These are phyloP conservation scores for Tinea trinotella DNA, from an alignment of 2,888 invertebrate genomes.

Conservation along the genomic window DNA sequence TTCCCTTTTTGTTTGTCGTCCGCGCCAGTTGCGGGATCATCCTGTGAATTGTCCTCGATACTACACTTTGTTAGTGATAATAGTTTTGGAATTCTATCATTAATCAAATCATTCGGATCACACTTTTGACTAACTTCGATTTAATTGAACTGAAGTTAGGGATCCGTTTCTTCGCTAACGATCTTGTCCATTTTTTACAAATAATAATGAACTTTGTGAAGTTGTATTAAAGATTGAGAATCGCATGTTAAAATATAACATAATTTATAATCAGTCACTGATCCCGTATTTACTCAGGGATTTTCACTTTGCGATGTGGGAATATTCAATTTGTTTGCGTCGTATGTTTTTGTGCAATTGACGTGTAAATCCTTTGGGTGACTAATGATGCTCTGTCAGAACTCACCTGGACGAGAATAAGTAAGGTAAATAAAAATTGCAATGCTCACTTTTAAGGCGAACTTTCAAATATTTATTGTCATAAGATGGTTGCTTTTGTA, in stretches of 20 bases:
- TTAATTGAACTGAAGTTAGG: conserved; percentile 51
- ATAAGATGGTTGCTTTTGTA: no score
- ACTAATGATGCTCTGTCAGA: conserved; percentile 46
- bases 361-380: conserved; percentile 55
- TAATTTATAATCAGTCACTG: conserved; percentile 52
- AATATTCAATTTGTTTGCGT: conserved; percentile 67
- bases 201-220: conserved; percentile 28
- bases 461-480: background rate
- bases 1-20: conserved; percentile 28
- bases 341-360: conserved; percentile 69
- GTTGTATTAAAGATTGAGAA: conserved; percentile 29
- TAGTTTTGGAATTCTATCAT: conserved; percentile 59
- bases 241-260: conserved; percentile 27
- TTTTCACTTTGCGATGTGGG: conserved; percentile 70
- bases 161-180: conserved; percentile 41
- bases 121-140: conserved; percentile 49
- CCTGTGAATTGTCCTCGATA: conserved; percentile 49
- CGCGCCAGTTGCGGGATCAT: conserved; percentile 43
- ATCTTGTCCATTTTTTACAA: conserved; percentile 28
- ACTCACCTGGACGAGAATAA: conserved; percentile 21
- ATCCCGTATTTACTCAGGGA: conserved; percentile 62
- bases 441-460: background rate
- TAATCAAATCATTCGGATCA: conserved; percentile 60
- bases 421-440: conserved; percentile 14
- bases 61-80: conserved; percentile 38